Evolutionary conservation across 2,797 vertebrate species (phyloP).

Genomic region (Cercopithecus neglectus): DNA sequence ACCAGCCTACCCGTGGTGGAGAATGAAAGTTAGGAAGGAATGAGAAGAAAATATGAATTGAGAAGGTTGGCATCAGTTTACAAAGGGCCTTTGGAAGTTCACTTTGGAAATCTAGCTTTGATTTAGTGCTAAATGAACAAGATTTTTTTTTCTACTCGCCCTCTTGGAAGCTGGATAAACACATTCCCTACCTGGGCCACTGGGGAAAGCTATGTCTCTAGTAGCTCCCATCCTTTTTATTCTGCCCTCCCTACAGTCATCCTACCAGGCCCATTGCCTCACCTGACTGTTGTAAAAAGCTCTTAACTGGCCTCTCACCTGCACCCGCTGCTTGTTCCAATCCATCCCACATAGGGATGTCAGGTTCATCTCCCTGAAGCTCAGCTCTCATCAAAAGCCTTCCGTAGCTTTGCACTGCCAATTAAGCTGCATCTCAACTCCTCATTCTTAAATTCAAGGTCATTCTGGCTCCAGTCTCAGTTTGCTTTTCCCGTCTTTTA

Average conservation of each 20-base stretch:
- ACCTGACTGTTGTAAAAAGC: not conserved
- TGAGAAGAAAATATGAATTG: not conserved
- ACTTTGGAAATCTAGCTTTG: conserved; percentile 20
- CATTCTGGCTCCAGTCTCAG: not conserved
- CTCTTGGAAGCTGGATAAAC: not conserved
- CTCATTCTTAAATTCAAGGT: not conserved
- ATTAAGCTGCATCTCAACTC: not conserved
- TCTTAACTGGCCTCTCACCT: not conserved
- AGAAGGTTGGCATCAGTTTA: not conserved
- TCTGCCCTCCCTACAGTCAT: not conserved
- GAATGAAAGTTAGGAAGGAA: not conserved
- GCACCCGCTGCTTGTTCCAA: not conserved
- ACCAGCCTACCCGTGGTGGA: not conserved
- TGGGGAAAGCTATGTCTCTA: not conserved
- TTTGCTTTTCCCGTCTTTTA: not conserved
- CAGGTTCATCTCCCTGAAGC: not conserved
- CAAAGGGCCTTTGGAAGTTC: conserved; percentile 14
- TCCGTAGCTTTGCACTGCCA: not conserved
- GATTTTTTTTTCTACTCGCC: not conserved
- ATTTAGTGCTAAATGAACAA: conserved; percentile 32
- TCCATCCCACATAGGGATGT: not conserved
- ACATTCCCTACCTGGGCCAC: not conserved
- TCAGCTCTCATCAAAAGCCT: not conserved
- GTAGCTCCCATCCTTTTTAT: not conserved
- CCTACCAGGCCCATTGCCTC: not conserved